Evolutionary conservation across 2,797 vertebrate species (phyloP).

Genomic region (Aplochiton taeniatus): DNA sequence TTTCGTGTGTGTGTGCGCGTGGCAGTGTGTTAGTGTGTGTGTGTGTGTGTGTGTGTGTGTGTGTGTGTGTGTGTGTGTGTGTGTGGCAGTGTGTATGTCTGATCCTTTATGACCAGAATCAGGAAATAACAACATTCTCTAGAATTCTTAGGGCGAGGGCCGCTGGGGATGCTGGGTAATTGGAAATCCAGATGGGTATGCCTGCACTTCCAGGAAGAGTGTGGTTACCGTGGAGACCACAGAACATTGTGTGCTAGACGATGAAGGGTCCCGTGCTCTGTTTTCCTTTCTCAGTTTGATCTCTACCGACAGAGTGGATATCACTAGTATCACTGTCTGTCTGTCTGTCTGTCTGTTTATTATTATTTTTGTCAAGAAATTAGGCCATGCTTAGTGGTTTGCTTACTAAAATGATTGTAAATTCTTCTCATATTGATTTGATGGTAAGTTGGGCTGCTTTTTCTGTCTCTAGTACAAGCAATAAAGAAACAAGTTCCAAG

Average conservation of each 20-base stretch:
- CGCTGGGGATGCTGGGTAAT: constrained; percentile 10
- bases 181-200: constrained; percentile 29
- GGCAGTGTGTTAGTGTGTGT: constrained; percentile 1
- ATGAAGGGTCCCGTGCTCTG: constrained; percentile 38
- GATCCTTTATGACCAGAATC: constrained; percentile 7
- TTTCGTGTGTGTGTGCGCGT: not conserved
- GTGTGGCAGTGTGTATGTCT: not conserved
- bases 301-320: too few relatives aligned
- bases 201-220: constrained; percentile 19
- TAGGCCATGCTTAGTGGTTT: too few relatives aligned
- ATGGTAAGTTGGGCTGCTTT: too few relatives aligned
- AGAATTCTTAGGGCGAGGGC: not conserved
- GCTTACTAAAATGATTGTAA: too few relatives aligned
- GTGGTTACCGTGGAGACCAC: constrained; percentile 1
- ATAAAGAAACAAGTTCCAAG: too few relatives aligned
- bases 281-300: not conserved
- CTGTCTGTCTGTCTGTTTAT: too few relatives aligned
- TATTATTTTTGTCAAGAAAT: too few relatives aligned
- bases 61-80: not conserved
- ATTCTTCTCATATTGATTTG: too few relatives aligned
- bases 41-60: not conserved
- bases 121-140: constrained; percentile 19
- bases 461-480: too few relatives aligned
- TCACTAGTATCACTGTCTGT: too few relatives aligned
- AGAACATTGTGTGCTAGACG: constrained; percentile 44